Conservation (phyloP, 2,888 invertebrate genomes). For the Seira ritae region DNA sequence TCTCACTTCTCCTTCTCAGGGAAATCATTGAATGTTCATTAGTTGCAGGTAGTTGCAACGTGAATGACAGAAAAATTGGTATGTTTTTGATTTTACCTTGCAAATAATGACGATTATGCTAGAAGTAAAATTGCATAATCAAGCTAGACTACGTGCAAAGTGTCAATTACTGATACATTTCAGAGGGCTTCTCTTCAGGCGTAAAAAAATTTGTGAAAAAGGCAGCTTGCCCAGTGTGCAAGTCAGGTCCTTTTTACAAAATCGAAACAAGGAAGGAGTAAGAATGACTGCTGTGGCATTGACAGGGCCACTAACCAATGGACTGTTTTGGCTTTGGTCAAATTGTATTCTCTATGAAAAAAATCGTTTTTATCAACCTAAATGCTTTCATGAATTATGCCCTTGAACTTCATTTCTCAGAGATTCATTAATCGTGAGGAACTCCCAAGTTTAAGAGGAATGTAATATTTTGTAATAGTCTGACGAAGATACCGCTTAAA, state of each 20-base stretch:
- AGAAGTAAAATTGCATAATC: background rate
- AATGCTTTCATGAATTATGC: too few relatives aligned
- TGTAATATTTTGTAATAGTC: background rate
- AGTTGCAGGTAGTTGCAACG: background rate
- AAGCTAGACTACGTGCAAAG: background rate
- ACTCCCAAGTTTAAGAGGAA: background rate
- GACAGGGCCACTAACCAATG: background rate
- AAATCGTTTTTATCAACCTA: too few relatives aligned
- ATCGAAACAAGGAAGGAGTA: background rate
- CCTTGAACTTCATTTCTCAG: constrained; percentile 37
- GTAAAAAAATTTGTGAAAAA: background rate
- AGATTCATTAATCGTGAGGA: background rate
- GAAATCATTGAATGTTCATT: constrained; percentile 6
- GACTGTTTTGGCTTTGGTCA: background rate
- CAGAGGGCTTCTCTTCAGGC: background rate
- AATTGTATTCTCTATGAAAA: too few relatives aligned
- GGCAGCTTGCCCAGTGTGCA: too few relatives aligned
- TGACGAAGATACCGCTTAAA: background rate
- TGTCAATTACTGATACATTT: background rate
- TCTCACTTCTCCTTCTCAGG: background rate
- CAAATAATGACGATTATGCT: background rate
- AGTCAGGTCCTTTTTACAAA: background rate
- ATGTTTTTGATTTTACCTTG: constrained; percentile 19
- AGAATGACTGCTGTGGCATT: background rate
- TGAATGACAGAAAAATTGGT: constrained; percentile 12